Conservation (phyloP, 2,888 invertebrate species). For the Agrotis segetum region DNA sequence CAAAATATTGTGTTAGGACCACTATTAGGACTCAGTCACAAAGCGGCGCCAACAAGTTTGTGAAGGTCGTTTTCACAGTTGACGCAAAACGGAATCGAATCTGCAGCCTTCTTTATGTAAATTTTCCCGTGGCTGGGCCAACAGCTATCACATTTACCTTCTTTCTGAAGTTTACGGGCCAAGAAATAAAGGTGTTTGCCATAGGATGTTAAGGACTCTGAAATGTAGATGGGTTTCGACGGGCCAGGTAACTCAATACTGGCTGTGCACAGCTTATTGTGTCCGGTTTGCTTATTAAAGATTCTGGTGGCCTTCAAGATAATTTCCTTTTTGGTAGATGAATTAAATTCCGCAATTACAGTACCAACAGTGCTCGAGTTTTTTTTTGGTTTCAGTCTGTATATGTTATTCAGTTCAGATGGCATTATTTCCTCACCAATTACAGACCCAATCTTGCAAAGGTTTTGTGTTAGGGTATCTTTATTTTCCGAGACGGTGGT, state of each 20-base stretch:
- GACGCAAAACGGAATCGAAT: too few species aligned
- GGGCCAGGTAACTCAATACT: too few species aligned
- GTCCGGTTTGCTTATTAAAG: too few species aligned
- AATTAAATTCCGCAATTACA: constrained; percentile 2
- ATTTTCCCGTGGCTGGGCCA: too few species aligned
- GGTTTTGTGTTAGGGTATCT: background rate
- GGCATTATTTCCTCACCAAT: background rate
- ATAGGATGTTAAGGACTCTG: background rate
- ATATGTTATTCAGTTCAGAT: background rate
- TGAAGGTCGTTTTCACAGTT: too few species aligned
- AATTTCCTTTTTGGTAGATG: too few species aligned
- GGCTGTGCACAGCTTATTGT: too few species aligned
- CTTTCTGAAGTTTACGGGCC: background rate
- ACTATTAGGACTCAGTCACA: too few species aligned
- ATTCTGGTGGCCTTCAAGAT: too few species aligned
- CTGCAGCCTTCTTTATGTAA: too few species aligned
- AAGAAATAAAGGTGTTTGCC: background rate
- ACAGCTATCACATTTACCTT: constrained; percentile 3
- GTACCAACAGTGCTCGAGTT: background rate
- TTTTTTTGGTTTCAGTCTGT: constrained; percentile 8
- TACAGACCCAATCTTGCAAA: background rate
- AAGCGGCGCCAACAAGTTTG: too few species aligned
- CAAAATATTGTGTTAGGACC: too few species aligned
- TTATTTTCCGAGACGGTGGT: background rate
- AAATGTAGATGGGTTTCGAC: background rate